These are phyloP conservation scores for Drosophila borborema DNA, from an alignment of 2,888 invertebrate species.

Conservation along the genomic window DNA sequence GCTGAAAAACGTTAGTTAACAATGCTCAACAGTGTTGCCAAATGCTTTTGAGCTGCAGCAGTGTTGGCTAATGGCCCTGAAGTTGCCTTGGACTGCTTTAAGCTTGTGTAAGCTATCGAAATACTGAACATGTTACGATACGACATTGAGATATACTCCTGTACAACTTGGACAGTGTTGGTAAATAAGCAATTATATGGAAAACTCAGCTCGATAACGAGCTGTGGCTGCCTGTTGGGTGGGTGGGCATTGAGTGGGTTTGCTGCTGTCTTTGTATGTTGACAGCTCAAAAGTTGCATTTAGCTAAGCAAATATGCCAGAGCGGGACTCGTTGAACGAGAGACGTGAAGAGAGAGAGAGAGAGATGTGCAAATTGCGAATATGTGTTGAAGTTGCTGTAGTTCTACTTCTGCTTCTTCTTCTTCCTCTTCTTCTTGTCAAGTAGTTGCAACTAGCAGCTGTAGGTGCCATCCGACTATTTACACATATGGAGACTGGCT, in stretches of 20 bases:
- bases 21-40: background rate
- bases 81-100: background rate
- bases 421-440: constrained; percentile 9
- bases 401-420: constrained; percentile 7
- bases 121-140: background rate
- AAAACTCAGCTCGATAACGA: constrained; percentile 6
- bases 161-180: constrained; percentile 27
- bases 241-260: constrained; percentile 5
- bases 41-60: background rate
- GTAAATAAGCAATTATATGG: constrained; percentile 27
- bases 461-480: constrained; percentile 37
- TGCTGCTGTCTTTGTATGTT: constrained; percentile 56
- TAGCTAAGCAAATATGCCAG: constrained; percentile 74
- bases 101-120: background rate
- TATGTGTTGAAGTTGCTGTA: constrained; percentile 4
- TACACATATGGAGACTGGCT: constrained; percentile 31
- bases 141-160: background rate
- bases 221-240: background rate
- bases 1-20: background rate
- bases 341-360: background rate
- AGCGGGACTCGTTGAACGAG: background rate
- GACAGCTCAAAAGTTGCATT: constrained; percentile 79
- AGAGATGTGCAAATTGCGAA: constrained; percentile 54
- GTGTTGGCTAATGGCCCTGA: background rate
- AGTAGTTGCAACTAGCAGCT: constrained; percentile 20